Evolutionary conservation across 2,888 invertebrate genomes (phyloP), one percentile per base, ranked within the genome.

Genomic region (Tinea trinotella): DNA sequence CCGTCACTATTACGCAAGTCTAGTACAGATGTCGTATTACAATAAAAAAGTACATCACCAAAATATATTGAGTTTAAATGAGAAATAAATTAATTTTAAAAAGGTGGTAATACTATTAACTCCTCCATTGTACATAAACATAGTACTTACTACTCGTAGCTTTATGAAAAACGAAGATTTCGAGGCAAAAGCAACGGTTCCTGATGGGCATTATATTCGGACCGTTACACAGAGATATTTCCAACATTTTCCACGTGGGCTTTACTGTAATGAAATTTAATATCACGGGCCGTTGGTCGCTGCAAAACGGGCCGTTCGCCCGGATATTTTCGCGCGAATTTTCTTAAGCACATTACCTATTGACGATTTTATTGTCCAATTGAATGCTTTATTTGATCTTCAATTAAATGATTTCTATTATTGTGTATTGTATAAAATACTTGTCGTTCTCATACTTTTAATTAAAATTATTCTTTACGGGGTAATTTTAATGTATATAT

Each of bases 261-360:
- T 13, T 40, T 30, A n/a, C 40, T n/a, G 40, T 40, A 40, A 40
- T 40, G 40, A 40, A 40, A 40, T 40, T 40, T 40, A 40, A 40
- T 40, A 40, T 40, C 40, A 40, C 40, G 40, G 13, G 40, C 40
- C 13, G 40, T 40, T 40, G 40, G 40, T 7, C 13, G 40, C 30
- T 3, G 40, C 40, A 15, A 30, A 40, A 40, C 40, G 40, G 40
- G 3, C 13, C 13, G 30, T 7, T 30, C 30, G 7, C 40, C n/a
- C 13, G 6, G 13, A 12, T n/a, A 13, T 40, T 40, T 40, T 40
- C 4, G 2, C 40, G 5, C 30, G 7, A 7, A 7, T 30, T 30
- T 2, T 30, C 30, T 30, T n/a, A 30, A 30, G 7, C 2, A 30
- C n/a, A 30, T 30, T 30, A n/a, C n/a, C n/a, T n/a, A 30, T 30